These are phyloP conservation scores for Jaculus jaculus DNA, from an alignment of 2,113 vertebrate genomes.

Conservation along the genomic window DNA sequence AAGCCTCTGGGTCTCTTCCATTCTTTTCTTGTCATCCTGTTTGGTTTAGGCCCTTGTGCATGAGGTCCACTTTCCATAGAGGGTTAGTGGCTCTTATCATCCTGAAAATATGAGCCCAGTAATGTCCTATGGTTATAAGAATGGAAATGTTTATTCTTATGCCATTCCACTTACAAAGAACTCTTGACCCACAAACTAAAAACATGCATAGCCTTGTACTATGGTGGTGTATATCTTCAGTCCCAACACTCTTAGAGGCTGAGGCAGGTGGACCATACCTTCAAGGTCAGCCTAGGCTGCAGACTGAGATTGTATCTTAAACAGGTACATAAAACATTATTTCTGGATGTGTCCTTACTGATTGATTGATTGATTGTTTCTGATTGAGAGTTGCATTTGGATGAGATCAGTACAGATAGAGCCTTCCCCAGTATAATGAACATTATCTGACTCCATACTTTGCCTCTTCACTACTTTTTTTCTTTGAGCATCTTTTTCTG, in stretches of 20 bases:
- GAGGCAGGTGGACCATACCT: background rate
- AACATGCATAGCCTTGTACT: background rate
- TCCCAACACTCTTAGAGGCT: background rate
- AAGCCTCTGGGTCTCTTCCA: background rate
- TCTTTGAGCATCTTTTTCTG: background rate
- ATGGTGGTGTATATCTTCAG: background rate
- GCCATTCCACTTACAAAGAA: conserved; percentile 1
- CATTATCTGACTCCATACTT: background rate
- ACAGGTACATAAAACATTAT: background rate
- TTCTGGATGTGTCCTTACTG: background rate
- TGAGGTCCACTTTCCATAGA: background rate
- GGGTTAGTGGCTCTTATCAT: background rate
- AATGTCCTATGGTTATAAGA: background rate
- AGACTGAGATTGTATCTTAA: background rate
- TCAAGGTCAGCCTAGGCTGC: background rate
- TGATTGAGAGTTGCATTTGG: background rate
- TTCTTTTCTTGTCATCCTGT: background rate
- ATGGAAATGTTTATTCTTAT: background rate
- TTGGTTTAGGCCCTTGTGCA: background rate
- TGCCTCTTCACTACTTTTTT: background rate
- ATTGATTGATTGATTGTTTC: too few species aligned
- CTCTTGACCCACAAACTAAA: background rate
- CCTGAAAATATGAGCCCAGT: background rate
- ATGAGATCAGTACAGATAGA: too few species aligned
- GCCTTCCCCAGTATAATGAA: background rate